These are phyloP conservation scores for Astropecten irregularis DNA, from an alignment of 53 echinoderm and acorn worm genomes.

Conservation along the genomic window DNA sequence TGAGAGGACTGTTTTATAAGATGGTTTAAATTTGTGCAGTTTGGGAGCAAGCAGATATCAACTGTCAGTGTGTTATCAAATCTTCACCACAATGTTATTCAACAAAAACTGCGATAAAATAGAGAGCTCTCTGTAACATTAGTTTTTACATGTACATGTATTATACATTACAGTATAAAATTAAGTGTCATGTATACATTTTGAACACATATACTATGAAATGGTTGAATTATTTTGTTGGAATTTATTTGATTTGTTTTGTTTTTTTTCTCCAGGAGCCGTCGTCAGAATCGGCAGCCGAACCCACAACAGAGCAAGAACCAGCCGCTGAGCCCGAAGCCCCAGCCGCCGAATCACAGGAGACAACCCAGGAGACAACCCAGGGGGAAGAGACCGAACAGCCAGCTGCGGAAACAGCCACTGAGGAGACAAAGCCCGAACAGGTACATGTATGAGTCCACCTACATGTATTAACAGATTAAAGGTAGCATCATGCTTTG, in stretches of 20 bases:
- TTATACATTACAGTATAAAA: background rate
- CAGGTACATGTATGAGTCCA: constrained; percentile 25
- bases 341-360: background rate
- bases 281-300: background rate
- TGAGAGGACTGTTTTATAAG: no score
- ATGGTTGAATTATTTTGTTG: no score
- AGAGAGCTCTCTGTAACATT: no score
- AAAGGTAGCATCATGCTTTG: no score
- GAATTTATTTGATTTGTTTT: background rate
- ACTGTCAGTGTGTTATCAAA: no score
- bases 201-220: no score
- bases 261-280: background rate
- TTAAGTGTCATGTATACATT: background rate
- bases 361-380: background rate
- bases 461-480: no score
- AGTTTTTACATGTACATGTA: background rate
- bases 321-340: background rate
- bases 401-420: background rate
- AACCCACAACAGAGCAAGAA: background rate
- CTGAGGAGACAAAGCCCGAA: constrained; percentile 1
- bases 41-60: no score
- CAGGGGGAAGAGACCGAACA: constrained; percentile 10
- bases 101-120: no score
- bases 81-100: no score
- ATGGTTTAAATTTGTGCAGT: no score